Evolutionary conservation across 2,113 vertebrate genomes (phyloP), one percentile per base, ranked within the genome.

Genomic region (Lanius ludovicianus): DNA sequence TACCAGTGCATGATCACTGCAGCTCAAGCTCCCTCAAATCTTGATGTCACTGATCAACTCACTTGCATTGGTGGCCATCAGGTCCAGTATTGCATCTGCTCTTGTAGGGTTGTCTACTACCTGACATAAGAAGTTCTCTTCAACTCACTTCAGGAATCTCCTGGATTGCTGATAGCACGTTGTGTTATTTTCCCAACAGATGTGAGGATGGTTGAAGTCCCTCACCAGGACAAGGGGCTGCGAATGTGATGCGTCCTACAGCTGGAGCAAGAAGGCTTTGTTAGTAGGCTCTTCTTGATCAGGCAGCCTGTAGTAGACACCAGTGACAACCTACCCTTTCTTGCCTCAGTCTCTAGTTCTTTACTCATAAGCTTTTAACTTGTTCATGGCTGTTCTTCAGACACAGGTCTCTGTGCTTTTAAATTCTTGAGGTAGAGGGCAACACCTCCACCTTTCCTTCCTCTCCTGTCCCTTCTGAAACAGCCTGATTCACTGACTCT

Each of bases 241-340:
- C 0, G 0, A 49, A 55, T 35, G 31, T 35, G 11, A 35, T 31
- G 17, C 2, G 7, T 71, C 13, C 42, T 35, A 30, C 35, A 73
- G 15, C 37, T 50, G 50, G 42, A 81, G 15, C 15, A 65, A 37
- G 31, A 65, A 57, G 12, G 4, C 9, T 17, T 35, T 31, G 3
- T 49, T 47, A 33, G 37, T 6, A 37, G 27, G 15, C 25, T 73
- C n/a, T 55, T 35, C 14, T 8, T n/a, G 64, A 64, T 31, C 15
- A 63, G 27, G 6, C 0, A 0, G 9, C 7, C 27, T 39, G 33
- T 47, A 47, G 23, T 12, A 47, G 49, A 39, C 28, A 23, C 9
- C 31, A 63, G 27, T 9, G 8, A 18, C 7, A 8, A 33, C 11
- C 4, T 31, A 55, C 17, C 7, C 17, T 68, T 68, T 60, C 28